Base-by-base conservation (phyloP, 2,888 invertebrate genomes). In the Uloborus plumipes region DNA sequence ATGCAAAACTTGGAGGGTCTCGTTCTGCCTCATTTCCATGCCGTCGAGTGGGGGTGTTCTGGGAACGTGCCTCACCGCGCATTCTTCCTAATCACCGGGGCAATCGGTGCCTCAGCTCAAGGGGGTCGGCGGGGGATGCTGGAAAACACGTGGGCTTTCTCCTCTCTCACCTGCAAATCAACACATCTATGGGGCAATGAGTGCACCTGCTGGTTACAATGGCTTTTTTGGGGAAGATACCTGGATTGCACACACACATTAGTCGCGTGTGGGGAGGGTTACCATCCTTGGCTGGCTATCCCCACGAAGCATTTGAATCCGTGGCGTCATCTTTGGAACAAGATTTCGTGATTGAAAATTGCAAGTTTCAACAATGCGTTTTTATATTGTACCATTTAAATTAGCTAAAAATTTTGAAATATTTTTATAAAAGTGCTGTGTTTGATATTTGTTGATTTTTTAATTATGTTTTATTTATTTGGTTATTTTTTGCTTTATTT, bases 131-230 rank as follows among this genome's bases (percentile, higher is more conserved):
- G 15, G 14, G 14, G 61, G 31, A n/a, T 11, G 39, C 9, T 39
- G 2, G 39, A 39, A 62, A 62, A 62, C 61, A 62, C 61, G 61
- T 62, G 61, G 61, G 61, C 31, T 31, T 39, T 39, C 39, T 39
- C 39, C 39, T 39, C 39, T 39, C 39, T 39, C 39, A 39, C 39
- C 39, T 39, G 39, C 39, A 39, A 62, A 62, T 39, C 31, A 39
- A 31, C 61, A 62, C 61, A 31, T 62, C 61, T 16, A 62, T 62
- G 39, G 31, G 61, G 61, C 61, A 62, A 62, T 62, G 61, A 62
- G 61, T 62, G 61, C 61, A 62, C 61, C 61, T 62, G 61, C 61
- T 62, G 39, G 4, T 26, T 39, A 62, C 61, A 62, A 62, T 62
- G 15, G 31, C 4, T 31, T 26, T 62, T 26, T 31, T 26, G 20